Evolutionary conservation across 2,113 vertebrate species (phyloP).

Genomic region (Willisornis vidua): DNA sequence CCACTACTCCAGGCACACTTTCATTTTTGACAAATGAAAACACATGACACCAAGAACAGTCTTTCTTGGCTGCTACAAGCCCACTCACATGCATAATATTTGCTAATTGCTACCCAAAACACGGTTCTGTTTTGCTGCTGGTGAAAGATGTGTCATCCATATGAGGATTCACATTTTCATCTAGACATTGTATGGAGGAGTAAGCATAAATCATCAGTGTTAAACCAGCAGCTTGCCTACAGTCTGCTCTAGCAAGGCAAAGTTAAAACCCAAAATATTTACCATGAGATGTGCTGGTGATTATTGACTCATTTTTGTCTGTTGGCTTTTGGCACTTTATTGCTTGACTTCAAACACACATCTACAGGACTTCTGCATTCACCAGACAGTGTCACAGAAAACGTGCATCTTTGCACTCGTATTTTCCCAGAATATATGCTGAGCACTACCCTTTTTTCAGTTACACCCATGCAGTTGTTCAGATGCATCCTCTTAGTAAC

Average conservation of each 20-base stretch:
- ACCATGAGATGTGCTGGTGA: constrained; percentile 59
- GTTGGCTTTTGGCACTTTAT: constrained; percentile 52
- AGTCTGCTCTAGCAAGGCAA: constrained; percentile 17
- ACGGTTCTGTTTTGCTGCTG: not conserved
- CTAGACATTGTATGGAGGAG: not conserved
- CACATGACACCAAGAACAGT: not conserved
- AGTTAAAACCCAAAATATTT: not conserved
- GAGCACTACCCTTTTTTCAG: not conserved
- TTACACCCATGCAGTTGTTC: not conserved
- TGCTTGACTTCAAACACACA: constrained; percentile 41
- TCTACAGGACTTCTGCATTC: constrained; percentile 40
- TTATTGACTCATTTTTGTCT: not conserved
- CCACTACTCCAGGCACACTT: not conserved
- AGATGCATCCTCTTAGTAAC: not conserved
- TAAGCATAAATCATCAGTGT: not conserved
- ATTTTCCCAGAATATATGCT: constrained; percentile 9
- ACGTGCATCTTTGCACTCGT: not conserved
- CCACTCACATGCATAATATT: not conserved
- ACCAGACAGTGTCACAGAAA: not conserved
- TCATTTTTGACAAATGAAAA: not conserved
- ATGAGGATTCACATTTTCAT: not conserved
- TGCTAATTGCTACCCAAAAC: not conserved
- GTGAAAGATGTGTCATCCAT: not conserved
- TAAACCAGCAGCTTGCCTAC: not conserved
- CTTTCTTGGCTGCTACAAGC: not conserved